phyloP scores from a whole-genome alignment of 2,113 vertebrate species.

The Microtus oregoni region DNA sequence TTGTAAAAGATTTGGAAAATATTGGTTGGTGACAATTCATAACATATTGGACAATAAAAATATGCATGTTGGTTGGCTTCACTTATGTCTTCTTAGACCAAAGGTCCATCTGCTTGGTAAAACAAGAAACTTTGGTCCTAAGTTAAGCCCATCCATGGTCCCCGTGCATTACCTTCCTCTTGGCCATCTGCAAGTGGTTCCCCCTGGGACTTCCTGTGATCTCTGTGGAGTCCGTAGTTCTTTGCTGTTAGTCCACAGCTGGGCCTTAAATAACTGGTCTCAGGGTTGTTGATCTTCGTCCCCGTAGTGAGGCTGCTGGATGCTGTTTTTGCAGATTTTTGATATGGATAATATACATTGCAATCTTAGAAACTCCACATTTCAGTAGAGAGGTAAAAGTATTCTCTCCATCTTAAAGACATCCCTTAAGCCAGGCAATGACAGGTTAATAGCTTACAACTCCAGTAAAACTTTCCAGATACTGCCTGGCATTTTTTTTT shows the following conservation, averaged over 20 bases:
- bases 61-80: background rate
- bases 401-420: background rate
- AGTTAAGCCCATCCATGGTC: background rate
- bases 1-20: background rate
- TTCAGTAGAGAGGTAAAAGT: background rate
- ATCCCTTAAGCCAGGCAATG: background rate
- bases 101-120: background rate
- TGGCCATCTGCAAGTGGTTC: background rate
- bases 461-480: background rate
- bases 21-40: background rate
- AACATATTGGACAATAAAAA: background rate
- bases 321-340: background rate
- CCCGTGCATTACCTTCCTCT: background rate
- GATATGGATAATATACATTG: accelerated
- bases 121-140: background rate
- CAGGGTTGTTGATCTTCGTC: background rate
- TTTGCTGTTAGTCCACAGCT: background rate
- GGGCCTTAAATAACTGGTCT: background rate
- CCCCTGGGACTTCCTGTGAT: background rate
- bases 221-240: background rate
- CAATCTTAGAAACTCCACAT: background rate
- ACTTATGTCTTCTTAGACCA: background rate
- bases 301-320: background rate
- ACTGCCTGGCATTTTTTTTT: background rate
- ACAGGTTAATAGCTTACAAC: background rate